These are phyloP conservation scores for Subacronicta megacephala DNA, from an alignment of 2,888 invertebrate species.

Conservation along the genomic window DNA sequence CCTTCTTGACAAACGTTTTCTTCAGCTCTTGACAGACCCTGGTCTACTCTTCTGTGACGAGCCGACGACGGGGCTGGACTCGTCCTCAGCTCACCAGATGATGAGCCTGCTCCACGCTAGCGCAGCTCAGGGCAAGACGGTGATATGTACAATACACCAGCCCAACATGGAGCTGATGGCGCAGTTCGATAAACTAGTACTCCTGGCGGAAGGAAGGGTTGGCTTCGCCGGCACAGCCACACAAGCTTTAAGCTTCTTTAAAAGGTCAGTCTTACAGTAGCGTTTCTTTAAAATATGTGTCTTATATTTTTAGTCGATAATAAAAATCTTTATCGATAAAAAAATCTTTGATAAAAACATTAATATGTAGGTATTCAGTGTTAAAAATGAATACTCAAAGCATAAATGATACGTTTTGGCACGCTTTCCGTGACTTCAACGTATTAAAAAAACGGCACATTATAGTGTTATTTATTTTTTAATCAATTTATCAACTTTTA, in stretches of 20 bases:
- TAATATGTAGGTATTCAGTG: too few relatives aligned
- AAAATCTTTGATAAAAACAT: too few relatives aligned
- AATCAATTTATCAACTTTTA: too few relatives aligned
- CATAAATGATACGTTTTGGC: too few relatives aligned
- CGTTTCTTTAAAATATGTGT: too few relatives aligned
- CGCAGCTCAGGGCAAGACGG: constrained; percentile 94
- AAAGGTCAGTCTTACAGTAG: constrained; percentile 91
- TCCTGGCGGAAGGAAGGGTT: constrained; percentile 96
- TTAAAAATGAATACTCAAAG: too few relatives aligned
- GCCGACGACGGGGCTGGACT: constrained; percentile 98
- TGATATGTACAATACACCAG: constrained; percentile 98
- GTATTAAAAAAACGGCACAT: too few relatives aligned
- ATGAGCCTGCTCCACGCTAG: constrained; percentile 92
- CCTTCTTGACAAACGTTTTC: neutral
- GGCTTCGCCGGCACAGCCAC: constrained; percentile 94
- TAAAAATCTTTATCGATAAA: too few relatives aligned
- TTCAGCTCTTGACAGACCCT: constrained; percentile 95
- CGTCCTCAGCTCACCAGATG: constrained; percentile 96
- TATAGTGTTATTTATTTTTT: too few relatives aligned
- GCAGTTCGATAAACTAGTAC: constrained; percentile 93
- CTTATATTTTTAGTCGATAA: too few relatives aligned
- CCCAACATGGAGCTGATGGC: constrained; percentile 96
- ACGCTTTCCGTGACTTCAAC: too few relatives aligned
- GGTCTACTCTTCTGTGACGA: constrained; percentile 98
- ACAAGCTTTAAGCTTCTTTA: constrained; percentile 85